Conservation (phyloP, 2,888 invertebrate genomes). For the Amblyjoppa fuscipennis region DNA sequence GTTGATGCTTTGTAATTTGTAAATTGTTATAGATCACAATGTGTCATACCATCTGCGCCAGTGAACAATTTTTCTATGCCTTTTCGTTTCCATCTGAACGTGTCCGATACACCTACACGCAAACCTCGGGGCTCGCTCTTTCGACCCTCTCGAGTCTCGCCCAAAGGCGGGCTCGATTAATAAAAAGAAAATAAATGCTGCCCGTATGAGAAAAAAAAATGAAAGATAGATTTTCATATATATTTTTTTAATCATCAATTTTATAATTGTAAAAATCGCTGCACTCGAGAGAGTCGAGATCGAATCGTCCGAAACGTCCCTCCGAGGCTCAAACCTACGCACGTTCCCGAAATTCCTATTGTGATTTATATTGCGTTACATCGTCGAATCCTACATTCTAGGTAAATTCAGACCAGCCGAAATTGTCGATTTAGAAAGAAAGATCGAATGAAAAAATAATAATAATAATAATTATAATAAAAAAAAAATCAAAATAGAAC, state of each 20-base stretch:
- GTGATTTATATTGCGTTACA: constrained; percentile 69
- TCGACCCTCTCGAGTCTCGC: constrained; percentile 46
- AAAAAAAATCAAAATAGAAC: constrained; percentile 67
- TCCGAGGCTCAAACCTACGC: constrained; percentile 7
- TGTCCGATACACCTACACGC: constrained; percentile 47
- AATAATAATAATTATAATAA: constrained; percentile 24
- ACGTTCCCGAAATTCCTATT: constrained; percentile 55
- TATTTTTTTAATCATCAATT: constrained; percentile 24
- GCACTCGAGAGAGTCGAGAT: constrained; percentile 37
- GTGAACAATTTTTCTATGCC: constrained; percentile 78
- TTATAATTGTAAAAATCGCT: background rate
- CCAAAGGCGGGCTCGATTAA: background rate
- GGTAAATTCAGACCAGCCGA: constrained; percentile 84
- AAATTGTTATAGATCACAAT: constrained; percentile 83
- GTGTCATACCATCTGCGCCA: constrained; percentile 82
- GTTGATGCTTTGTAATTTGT: constrained; percentile 83
- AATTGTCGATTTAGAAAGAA: constrained; percentile 79
- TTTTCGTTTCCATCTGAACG: constrained; percentile 74
- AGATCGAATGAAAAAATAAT: constrained; percentile 57
- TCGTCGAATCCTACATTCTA: constrained; percentile 79
- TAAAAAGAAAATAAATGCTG: background rate
- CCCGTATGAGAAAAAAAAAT: background rate
- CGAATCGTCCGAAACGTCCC: constrained; percentile 8
- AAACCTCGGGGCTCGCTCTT: constrained; percentile 45
- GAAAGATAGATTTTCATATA: constrained; percentile 24